Base-by-base conservation (phyloP, 2,797 vertebrate genomes). In the Halcyon leucocephala region DNA sequence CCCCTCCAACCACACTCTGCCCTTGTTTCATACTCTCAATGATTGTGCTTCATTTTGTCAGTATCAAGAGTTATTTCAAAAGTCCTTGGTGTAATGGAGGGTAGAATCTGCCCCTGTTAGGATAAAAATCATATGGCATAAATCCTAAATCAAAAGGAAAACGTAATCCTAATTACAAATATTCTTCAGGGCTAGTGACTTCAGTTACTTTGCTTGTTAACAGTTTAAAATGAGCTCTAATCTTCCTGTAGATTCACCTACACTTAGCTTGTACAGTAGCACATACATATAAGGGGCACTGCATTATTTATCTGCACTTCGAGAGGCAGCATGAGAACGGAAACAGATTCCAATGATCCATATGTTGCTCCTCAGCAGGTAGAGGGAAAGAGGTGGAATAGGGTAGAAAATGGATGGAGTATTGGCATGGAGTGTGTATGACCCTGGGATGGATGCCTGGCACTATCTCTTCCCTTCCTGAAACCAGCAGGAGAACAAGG, bases 21-120 rank as follows among this genome's bases (percentile, higher is more conserved):
- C 44, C 26, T 69, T 82, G 33, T 80, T 82, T 86, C 71, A 60
- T 28, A 58, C 52, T 44, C 24, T 31, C 25, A 57, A 80, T 91
- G 48, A 70, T 88, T 88, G 86, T 84, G 33, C 67, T 72, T 74
- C 14, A 21, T 87, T 94, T 95, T 90, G 28, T 88, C 55, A 74
- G 37, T 31, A 67, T 62, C 64, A 73, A 70, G 60, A 90, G 24
- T 88, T 70, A 85, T 77, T 94, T 77, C 55, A 82, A 82, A 86
- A 41, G 60, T 62, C 28, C 13, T 86, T 60, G 18, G 26, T 91
- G 39, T 61, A 93, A 85, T 18, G 7, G 51, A 79, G 29, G 41
- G 25, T 61, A 67, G 55, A 89, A 54, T 80, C 39, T 94, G 16
- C 18, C 25, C 18, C 31, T 33, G 1, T 82, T 62, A 89, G 31